phyloP scores from a whole-genome alignment of 1,140 invertebrate species.

The Thalassaphorura encarpata region DNA sequence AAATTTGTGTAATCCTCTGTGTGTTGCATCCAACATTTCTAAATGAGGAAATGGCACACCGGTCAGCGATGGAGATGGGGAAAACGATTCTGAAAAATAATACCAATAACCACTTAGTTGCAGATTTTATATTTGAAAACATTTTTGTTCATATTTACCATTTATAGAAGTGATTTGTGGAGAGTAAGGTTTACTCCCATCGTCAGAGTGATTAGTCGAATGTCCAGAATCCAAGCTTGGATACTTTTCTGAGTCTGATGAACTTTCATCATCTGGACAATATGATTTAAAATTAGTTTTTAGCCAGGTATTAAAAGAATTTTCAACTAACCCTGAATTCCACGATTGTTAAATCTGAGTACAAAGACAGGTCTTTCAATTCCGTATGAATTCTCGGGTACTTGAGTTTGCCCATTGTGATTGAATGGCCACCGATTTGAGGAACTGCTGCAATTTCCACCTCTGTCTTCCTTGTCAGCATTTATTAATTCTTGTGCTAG shows the following conservation, averaged over 20 bases:
- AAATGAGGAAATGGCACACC: slow-evolving; percentile 57
- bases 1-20: slow-evolving; percentile 90
- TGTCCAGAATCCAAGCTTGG: slow-evolving; percentile 76
- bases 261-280: slow-evolving; percentile 58
- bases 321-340: slow-evolving; percentile 7
- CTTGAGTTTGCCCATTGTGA: no score
- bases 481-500: slow-evolving; percentile 30
- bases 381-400: slow-evolving; percentile 3
- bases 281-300: no score
- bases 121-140: background rate
- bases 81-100: slow-evolving; percentile 32
- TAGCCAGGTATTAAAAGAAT: no score
- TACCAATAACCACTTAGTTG: background rate
- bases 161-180: slow-evolving; percentile 42
- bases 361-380: slow-evolving; percentile 51
- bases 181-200: slow-evolving; percentile 71
- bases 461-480: background rate
- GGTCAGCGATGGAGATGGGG: slow-evolving; percentile 33
- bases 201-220: slow-evolving; percentile 78
- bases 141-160: slow-evolving; percentile 30
- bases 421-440: background rate
- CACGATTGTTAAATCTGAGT: slow-evolving; percentile 42
- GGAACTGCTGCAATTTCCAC: background rate
- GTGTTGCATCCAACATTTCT: slow-evolving; percentile 85
- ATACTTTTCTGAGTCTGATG: slow-evolving; percentile 70